Conservation (phyloP, 2,113 vertebrate genomes). For the Elaphurus davidianus region DNA sequence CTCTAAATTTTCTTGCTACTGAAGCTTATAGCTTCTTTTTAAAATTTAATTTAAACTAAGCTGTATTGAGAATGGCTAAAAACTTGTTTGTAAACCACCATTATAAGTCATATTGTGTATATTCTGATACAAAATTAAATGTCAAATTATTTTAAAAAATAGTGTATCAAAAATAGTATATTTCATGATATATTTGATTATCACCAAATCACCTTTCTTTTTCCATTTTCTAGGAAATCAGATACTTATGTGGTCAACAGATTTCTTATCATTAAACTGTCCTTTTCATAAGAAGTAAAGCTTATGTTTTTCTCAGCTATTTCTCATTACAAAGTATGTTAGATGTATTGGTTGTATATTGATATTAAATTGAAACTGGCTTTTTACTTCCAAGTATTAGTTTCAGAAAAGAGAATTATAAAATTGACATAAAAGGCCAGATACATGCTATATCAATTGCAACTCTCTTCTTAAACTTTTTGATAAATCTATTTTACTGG, state of each 20-base stretch:
- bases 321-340: background rate
- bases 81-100: background rate
- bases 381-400: background rate
- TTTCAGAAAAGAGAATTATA: background rate
- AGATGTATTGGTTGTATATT: background rate
- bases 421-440: background rate
- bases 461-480: background rate
- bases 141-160: background rate
- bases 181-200: background rate
- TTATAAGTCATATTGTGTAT: background rate
- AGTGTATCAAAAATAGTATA: background rate
- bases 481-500: slow-evolving; percentile 4
- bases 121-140: background rate
- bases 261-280: background rate
- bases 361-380: background rate
- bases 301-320: background rate
- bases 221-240: background rate
- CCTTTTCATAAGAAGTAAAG: background rate
- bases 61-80: background rate
- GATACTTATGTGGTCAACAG: background rate
- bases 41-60: background rate
- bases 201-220: background rate
- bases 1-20: background rate
- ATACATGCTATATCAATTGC: background rate
- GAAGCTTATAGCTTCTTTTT: background rate